Conservation (phyloP, 2,113 vertebrate species). For the Aldabrachelys gigantea region DNA sequence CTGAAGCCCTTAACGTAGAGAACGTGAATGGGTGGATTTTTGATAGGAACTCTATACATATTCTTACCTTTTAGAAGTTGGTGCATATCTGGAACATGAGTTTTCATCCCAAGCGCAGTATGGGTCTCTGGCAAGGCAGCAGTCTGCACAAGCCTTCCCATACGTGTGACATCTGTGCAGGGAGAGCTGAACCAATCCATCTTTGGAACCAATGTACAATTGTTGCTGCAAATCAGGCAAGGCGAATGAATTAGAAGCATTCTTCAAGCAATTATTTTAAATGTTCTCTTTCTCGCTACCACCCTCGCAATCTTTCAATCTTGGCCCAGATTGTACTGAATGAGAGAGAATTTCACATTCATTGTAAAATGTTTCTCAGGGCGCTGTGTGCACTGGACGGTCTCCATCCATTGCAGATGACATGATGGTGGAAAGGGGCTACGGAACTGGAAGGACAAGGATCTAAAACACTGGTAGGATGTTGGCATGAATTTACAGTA, state of each 20-base stretch:
- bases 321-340: constrained; percentile 26
- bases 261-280: constrained; percentile 24
- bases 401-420: background rate
- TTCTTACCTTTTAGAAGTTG: constrained; percentile 93
- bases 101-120: constrained; percentile 98
- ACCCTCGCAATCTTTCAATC: constrained; percentile 22
- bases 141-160: constrained; percentile 95
- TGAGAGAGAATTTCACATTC: background rate
- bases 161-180: constrained; percentile 95
- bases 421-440: background rate
- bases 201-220: constrained; percentile 91
- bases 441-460: constrained; percentile 15
- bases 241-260: constrained; percentile 69
- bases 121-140: constrained; percentile 96
- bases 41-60: background rate
- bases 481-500: constrained; percentile 6
- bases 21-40: background rate
- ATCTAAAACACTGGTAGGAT: constrained; percentile 19
- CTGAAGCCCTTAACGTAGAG: background rate
- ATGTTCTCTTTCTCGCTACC: constrained; percentile 28
- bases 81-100: constrained; percentile 91
- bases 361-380: constrained; percentile 2
- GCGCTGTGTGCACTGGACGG: background rate
- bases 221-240: constrained; percentile 90
- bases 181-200: constrained; percentile 92